Percentiles rank a stretch among this genome's conserved stretches.
Conservation (phyloP, 2,888 invertebrate genomes). For the Thymelicus acteon region DNA sequence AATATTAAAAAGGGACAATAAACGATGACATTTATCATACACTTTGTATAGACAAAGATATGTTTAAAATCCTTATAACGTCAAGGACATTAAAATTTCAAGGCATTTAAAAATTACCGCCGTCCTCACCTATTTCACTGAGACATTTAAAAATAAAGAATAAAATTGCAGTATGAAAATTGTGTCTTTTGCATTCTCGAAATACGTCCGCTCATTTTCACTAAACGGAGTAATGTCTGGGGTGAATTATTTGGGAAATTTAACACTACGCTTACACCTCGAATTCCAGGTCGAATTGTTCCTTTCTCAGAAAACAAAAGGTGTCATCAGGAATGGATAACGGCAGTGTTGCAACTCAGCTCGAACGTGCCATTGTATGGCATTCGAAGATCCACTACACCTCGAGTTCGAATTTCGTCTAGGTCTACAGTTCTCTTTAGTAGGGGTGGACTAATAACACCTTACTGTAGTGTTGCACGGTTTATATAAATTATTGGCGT, state of each 20-base stretch:
- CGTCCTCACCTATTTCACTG: no score
- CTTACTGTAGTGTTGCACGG: conserved; percentile 15
- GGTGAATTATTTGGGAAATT: conserved; percentile 68
- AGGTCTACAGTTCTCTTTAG: conserved; percentile 49
- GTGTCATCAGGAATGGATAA: conserved; percentile 41
- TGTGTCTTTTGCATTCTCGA: conserved; percentile 57
- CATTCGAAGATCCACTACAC: conserved; percentile 55
- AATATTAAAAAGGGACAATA: no score
- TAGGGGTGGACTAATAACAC: conserved; percentile 39
- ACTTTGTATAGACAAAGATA: no score
- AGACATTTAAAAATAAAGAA: neutral
- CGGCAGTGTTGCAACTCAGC: conserved; percentile 54
- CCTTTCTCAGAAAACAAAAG: conserved; percentile 38
- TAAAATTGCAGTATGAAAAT: conserved; percentile 40
- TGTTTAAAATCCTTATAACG: no score
- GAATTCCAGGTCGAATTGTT: conserved; percentile 35
- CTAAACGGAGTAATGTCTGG: conserved; percentile 60
- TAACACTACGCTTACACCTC: conserved; percentile 67
- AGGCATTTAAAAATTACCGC: no score
- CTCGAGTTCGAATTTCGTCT: conserved; percentile 55
- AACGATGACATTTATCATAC: no score
- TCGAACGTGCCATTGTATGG: conserved; percentile 54
- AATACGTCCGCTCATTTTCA: conserved; percentile 51
- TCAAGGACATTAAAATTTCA: no score
- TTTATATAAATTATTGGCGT: conserved; percentile 14